Evolutionary conservation across 2,888 invertebrate genomes (phyloP), one percentile per base, ranked within the genome.

Genomic region (Trypoxylon attenuatum): DNA sequence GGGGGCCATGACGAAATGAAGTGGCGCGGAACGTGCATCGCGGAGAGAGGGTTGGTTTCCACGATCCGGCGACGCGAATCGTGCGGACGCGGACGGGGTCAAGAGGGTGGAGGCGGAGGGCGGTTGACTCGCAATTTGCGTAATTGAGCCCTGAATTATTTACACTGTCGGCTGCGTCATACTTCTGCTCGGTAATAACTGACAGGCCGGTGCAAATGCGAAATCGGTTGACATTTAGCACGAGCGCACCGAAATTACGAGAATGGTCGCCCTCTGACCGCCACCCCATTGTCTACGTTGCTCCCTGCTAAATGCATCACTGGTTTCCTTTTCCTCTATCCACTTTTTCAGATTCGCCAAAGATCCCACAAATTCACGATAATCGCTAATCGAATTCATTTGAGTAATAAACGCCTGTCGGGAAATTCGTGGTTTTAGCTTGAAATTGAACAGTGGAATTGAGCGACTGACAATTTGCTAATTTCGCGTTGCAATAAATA

Each of bases 131-230:
- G 82, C 84, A 82, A 85, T 85, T 86, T 85, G 81, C 83, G 84
- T 85, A 85, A 85, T 86, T 85, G 86, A 86, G 80, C 80, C 77
- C 74, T 85, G 84, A 86, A 85, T 86, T 86, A 85, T 85, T 85
- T 83, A 85, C 84, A 81, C 77, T 81, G 80, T 72, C 77, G 80
- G 82, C 76, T 81, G 82, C 82, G 82, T 84, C 82, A 82, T 84
- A 82, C 83, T 82, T 79, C 78, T 78, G 77, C 74, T 71, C 72
- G 64, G 74, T 71, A 72, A 74, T 78, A 77, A 79, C 78, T 58
- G 76, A 76, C 78, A 69, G 69, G 56, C 51, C 45, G 58, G 71
- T 59, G 64, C 68, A 76, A 77, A 78, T 74, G 76, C 73, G 69
- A 74, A 79, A 79, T 76, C 77, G 69, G 76, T 73, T 76, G 77